These are phyloP conservation scores for Cyprinodon brontotheroides DNA, from an alignment of 2,113 vertebrate genomes.

Conservation along the genomic window DNA sequence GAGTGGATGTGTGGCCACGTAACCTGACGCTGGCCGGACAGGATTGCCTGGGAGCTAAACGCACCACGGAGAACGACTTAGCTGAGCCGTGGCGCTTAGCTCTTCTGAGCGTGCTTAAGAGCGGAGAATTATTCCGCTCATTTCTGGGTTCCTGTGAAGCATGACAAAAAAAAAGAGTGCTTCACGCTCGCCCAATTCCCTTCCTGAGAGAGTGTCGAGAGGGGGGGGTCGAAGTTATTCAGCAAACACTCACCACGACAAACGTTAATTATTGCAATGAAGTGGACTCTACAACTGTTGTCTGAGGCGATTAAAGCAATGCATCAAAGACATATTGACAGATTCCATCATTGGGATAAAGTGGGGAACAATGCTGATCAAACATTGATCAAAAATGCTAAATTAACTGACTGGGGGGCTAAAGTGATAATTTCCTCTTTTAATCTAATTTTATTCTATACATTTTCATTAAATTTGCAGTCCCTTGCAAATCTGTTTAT, in stretches of 20 bases:
- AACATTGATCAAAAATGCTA: conserved; percentile 23
- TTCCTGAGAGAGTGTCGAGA: conserved; percentile 68
- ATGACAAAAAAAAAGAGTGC: conserved; percentile 74
- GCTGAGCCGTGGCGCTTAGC: conserved; percentile 62
- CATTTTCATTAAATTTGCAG: background rate
- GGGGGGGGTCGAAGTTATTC: conserved; percentile 64
- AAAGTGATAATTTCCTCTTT: conserved; percentile 25
- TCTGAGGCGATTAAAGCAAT: conserved; percentile 52
- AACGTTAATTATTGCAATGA: conserved; percentile 76
- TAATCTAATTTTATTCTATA: background rate
- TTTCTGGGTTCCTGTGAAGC: conserved; percentile 74
- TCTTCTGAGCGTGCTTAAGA: conserved; percentile 71
- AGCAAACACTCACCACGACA: conserved; percentile 70
- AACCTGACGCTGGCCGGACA: conserved; percentile 47
- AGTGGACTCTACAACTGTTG: conserved; percentile 63
- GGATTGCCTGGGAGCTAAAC: conserved; percentile 57
- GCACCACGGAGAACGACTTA: conserved; percentile 60
- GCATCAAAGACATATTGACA: conserved; percentile 40
- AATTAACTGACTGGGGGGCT: conserved; percentile 20
- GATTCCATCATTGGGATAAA: conserved; percentile 26
- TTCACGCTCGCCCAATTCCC: conserved; percentile 69
- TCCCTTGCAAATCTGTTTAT: background rate
- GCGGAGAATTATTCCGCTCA: conserved; percentile 76
- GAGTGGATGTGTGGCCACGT: conserved; percentile 59
- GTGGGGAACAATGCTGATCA: conserved; percentile 11